Evolutionary conservation across 2,797 vertebrate genomes (phyloP).

Genomic region (Gymnodraco acuticeps): DNA sequence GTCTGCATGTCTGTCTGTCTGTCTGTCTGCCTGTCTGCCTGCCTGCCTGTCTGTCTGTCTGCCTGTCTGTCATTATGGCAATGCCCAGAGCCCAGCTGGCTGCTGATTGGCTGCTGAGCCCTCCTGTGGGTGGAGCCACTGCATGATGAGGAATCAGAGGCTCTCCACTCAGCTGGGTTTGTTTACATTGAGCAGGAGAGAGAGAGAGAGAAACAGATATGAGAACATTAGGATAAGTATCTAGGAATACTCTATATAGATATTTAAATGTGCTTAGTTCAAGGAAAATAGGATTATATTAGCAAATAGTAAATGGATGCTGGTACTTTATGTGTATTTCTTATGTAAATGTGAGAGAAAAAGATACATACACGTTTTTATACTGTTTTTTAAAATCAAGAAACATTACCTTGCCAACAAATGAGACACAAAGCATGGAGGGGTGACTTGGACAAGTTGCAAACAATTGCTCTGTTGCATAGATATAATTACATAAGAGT

Average conservation of each 20-base stretch:
- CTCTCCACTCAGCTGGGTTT: conserved; percentile 70
- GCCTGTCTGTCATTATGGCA: conserved; percentile 66
- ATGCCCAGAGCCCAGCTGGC: conserved; percentile 47
- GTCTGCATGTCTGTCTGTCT: too few species aligned
- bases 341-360: not conserved
- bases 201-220: conserved; percentile 11
- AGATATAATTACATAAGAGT: not conserved
- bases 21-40: conserved; percentile 47
- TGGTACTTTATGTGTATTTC: not conserved
- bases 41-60: conserved; percentile 51
- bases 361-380: not conserved
- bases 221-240: conserved; percentile 17
- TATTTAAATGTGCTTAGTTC: not conserved
- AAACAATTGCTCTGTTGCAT: not conserved
- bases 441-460: not conserved
- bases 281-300: not conserved
- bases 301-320: not conserved
- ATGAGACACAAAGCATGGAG: not conserved
- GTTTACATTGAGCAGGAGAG: conserved; percentile 70
- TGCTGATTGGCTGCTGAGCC: conserved; percentile 64
- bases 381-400: not conserved
- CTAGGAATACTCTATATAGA: not conserved
- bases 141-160: conserved; percentile 56
- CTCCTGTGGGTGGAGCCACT: conserved; percentile 55
- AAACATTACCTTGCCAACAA: not conserved